A percentile compares a stretch with the other conserved stretches of the same genome.
phyloP scores from a whole-genome alignment of 1,140 invertebrate genomes.

The Onthophagus taurus region DNA sequence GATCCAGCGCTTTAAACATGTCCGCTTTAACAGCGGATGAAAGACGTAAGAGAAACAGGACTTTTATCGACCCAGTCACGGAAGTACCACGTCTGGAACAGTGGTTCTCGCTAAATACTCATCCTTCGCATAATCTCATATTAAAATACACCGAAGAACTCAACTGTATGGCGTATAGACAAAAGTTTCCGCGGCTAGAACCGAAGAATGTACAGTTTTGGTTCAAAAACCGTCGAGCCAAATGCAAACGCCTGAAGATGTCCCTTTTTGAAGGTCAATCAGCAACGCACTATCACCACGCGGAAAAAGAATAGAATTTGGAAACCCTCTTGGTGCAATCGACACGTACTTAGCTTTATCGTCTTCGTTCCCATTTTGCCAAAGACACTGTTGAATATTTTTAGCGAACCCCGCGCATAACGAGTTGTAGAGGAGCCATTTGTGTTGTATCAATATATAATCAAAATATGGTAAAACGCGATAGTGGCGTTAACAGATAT shows the following conservation, averaged over 20 bases:
- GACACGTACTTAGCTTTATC: no score
- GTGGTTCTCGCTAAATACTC: conserved; percentile 96
- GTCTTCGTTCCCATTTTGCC: no score
- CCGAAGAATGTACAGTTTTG: conserved; percentile 97
- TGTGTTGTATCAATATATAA: no score
- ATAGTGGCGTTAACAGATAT: no score
- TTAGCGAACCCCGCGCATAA: no score
- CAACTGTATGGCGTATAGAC: conserved; percentile 88
- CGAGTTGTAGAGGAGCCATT: no score
- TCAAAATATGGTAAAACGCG: no score
- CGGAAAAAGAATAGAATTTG: conserved; percentile 31
- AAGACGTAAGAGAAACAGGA: conserved; percentile 85
- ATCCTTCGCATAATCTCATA: conserved; percentile 93
- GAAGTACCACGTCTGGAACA: conserved; percentile 94
- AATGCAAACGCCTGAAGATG: conserved; percentile 90
- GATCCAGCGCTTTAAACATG: conserved; percentile 49
- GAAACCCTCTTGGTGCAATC: no score
- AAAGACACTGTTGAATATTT: no score
- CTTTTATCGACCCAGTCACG: conserved; percentile 97
- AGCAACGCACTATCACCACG: conserved; percentile 29
- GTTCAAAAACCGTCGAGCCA: conserved; percentile 93
- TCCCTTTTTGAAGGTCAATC: conserved; percentile 56
- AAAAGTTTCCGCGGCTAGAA: conserved; percentile 92
- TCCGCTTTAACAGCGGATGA: conserved; percentile 61
- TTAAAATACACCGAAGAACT: conserved; percentile 94